A percentile compares a stretch with the other conserved stretches of the same genome.
Conservation (phyloP, 2,113 vertebrate genomes). For the Dolichallabes microphthalmus region DNA sequence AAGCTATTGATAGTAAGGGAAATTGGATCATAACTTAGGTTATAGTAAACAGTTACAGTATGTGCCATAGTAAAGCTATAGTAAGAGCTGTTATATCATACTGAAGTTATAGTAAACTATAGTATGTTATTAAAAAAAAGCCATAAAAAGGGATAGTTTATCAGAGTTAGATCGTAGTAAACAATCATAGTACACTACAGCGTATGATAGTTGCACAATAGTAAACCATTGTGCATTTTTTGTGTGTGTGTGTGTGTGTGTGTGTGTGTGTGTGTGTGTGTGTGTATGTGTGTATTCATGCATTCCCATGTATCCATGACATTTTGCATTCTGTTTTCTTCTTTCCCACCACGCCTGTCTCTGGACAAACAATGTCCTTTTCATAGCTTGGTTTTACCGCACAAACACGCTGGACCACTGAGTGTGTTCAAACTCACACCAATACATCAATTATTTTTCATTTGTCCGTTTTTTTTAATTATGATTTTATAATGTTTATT, state of each 20-base stretch:
- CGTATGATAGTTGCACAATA: no score
- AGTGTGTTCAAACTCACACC: conserved; percentile 55
- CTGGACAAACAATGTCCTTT: conserved; percentile 75
- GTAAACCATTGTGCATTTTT: neutral
- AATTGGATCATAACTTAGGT: no score
- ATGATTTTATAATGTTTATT: neutral
- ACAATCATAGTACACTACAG: no score
- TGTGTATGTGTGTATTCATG: conserved; percentile 5
- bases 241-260: neutral
- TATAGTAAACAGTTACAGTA: no score
- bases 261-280: conserved; percentile 42
- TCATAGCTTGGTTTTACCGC: conserved; percentile 72
- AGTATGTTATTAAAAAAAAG: no score
- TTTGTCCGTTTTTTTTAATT: neutral
- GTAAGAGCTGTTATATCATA: no score
- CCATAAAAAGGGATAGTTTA: no score
- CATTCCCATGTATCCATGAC: conserved; percentile 40
- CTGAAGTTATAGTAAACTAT: no score
- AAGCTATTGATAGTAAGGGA: no score
- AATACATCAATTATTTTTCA: neutral
- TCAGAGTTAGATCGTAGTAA: no score
- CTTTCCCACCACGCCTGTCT: conserved; percentile 71
- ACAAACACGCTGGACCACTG: conserved; percentile 67
- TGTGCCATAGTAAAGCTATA: no score
- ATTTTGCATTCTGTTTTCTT: conserved; percentile 57